These are phyloP conservation scores for Lasioglossum calceatum DNA, from an alignment of 2,888 invertebrate genomes.

Conservation along the genomic window DNA sequence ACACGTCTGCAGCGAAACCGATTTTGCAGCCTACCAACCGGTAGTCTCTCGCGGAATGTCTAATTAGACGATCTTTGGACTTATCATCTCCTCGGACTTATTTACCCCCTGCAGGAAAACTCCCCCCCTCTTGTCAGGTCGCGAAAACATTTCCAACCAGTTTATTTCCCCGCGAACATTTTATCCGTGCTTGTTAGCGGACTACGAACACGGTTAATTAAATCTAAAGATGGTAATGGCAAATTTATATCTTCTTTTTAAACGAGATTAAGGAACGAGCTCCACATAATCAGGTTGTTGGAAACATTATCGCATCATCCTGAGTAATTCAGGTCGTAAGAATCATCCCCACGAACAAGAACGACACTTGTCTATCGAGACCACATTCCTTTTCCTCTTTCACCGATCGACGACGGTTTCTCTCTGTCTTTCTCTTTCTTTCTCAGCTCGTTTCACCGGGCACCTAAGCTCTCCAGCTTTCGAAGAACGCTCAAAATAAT, in stretches of 20 bases:
- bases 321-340: not conserved
- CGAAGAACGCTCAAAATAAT: conserved; percentile 16
- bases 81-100: not conserved
- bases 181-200: not conserved
- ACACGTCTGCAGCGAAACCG: conserved; percentile 13
- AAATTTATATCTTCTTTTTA: no score
- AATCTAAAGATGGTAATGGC: no score
- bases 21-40: not conserved
- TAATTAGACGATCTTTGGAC: not conserved
- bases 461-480: conserved; percentile 5
- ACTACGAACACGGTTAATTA: not conserved
- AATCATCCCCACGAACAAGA: not conserved
- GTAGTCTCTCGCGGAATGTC: conserved; percentile 2
- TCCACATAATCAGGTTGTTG: not conserved
- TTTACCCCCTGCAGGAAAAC: not conserved
- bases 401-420: not conserved
- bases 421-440: not conserved
- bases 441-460: not conserved
- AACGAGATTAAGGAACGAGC: no score
- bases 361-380: not conserved
- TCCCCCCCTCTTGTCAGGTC: no score
- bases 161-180: not conserved
- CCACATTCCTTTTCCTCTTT: conserved; percentile 3
- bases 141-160: not conserved
- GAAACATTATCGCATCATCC: not conserved